Conservation (phyloP, 1,140 invertebrate species). For the Euura saliciscinereae region DNA sequence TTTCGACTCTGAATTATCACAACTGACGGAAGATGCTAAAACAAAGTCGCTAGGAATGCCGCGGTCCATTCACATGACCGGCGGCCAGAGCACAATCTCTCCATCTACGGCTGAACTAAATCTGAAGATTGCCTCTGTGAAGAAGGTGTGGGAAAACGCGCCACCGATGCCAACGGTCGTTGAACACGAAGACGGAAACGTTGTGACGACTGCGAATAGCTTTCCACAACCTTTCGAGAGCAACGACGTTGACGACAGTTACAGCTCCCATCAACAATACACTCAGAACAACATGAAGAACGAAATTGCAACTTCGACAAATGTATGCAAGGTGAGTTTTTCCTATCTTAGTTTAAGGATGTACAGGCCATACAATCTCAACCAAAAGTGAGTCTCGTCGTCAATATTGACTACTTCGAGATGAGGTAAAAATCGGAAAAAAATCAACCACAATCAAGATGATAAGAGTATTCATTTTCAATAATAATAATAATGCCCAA, state of each 20-base stretch:
- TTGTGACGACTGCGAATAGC: constrained; percentile 58
- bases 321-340: constrained; percentile 74
- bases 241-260: constrained; percentile 62
- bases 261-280: constrained; percentile 58
- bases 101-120: constrained; percentile 87
- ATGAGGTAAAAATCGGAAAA: no score
- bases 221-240: constrained; percentile 62
- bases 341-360: neutral
- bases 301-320: constrained; percentile 63
- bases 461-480: no score
- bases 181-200: constrained; percentile 66
- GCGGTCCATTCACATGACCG: constrained; percentile 66
- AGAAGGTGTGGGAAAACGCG: constrained; percentile 86
- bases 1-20: constrained; percentile 80
- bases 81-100: constrained; percentile 67
- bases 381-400: no score
- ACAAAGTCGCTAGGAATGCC: constrained; percentile 67
- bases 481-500: no score
- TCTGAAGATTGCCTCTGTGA: constrained; percentile 92
- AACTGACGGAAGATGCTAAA: constrained; percentile 77
- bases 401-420: no score
- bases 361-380: no score
- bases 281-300: constrained; percentile 57
- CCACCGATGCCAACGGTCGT: constrained; percentile 71
- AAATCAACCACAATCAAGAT: no score